Base-by-base conservation (phyloP, 2,888 invertebrate genomes). In the Caenorhabditis sp. region DNA sequence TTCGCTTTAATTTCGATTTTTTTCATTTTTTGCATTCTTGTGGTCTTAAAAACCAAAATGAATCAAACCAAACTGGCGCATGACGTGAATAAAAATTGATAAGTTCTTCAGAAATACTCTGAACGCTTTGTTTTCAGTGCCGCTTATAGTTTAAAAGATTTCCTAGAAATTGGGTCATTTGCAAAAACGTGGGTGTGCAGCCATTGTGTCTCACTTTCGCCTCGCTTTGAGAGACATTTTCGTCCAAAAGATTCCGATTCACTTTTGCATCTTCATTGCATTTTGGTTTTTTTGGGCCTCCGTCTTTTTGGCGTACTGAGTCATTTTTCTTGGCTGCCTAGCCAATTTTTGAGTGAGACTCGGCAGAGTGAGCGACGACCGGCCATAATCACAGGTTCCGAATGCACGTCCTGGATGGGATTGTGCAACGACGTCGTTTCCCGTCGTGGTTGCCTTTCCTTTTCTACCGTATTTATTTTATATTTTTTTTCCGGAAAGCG, bases 61-160 rank as follows among this genome's bases (percentile, higher is more conserved):
- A 55, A 37, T 20, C 11, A 15, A 32, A 56, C 18, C 32, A 18
- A 32, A 32, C 32, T 9, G 9, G 18, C 28, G 28, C 26, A 37
- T 70, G 70, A 70, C 61, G 70, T 70, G 51, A 47, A 50, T 58
- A n/a, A n/a, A n/a, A n/a, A n/a, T n/a, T n/a, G n/a, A n/a, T n/a
- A n/a, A n/a, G n/a, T n/a, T n/a, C n/a, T n/a, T n/a, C n/a, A n/a
- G n/a, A n/a, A n/a, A n/a, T n/a, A n/a, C n/a, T n/a, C n/a, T n/a
- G n/a, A n/a, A n/a, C n/a, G n/a, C n/a, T n/a, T n/a, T n/a, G n/a
- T n/a, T n/a, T n/a, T n/a, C n/a, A n/a, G n/a, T n/a, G n/a, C n/a
- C n/a, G n/a, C n/a, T n/a, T n/a, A n/a, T n/a, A n/a, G n/a, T n/a
- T n/a, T n/a, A n/a, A n/a, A n/a, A n/a, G n/a, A n/a, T n/a, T n/a